Evolutionary conservation across 2,888 invertebrate species (phyloP).

Genomic region (Philereme vetulata): DNA sequence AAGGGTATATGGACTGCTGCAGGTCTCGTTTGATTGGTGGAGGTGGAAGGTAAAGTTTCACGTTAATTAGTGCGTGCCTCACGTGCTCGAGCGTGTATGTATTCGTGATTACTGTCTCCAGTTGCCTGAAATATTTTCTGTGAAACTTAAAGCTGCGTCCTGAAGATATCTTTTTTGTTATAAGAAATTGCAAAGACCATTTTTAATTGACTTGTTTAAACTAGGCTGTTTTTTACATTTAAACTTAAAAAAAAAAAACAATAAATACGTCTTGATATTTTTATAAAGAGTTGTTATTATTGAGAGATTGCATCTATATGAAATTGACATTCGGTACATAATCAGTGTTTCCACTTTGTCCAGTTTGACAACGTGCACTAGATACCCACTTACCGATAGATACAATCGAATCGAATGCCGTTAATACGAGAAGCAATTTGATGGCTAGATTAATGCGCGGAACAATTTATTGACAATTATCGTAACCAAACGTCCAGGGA

Average conservation of each 20-base stretch:
- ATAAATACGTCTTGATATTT: no score
- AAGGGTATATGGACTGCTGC: conserved; percentile 59
- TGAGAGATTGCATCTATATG: no score
- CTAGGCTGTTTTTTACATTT: no score
- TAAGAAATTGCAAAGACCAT: no score
- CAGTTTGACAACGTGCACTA: conserved; percentile 24
- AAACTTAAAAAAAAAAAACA: no score
- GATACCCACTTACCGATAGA: conserved; percentile 44
- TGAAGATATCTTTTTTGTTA: background rate
- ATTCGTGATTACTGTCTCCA: conserved; percentile 60
- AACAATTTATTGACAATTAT: conserved; percentile 82
- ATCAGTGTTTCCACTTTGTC: conserved; percentile 14
- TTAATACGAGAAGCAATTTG: conserved; percentile 69
- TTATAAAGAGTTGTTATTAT: no score
- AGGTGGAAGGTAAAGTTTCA: conserved; percentile 72
- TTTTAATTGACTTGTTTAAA: no score
- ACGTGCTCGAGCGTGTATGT: conserved; percentile 71
- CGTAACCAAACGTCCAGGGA: conserved; percentile 71
- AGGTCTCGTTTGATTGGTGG: conserved; percentile 66
- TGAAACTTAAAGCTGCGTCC: conserved; percentile 15
- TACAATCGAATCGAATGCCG: conserved; percentile 46
- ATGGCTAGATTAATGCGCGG: conserved; percentile 75
- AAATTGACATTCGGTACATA: no score
- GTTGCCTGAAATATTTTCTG: conserved; percentile 51
- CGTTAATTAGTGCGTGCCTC: conserved; percentile 82